Percentiles rank a stretch among this genome's conserved stretches.
Conservation (phyloP, 2,113 vertebrate genomes). For the Thinocorus orbignyianus region DNA sequence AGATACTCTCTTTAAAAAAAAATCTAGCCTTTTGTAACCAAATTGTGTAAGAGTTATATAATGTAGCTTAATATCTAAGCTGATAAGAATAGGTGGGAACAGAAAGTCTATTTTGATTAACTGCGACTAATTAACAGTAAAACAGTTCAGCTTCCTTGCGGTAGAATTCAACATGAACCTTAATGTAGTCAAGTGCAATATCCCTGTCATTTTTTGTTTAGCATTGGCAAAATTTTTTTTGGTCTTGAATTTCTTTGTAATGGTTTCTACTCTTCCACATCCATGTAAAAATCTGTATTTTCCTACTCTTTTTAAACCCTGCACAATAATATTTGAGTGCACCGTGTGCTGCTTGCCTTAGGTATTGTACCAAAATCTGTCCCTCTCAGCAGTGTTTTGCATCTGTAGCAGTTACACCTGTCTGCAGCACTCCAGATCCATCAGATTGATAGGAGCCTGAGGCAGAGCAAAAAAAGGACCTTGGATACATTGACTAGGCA, state of each 20-base stretch:
- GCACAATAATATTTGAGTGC: background rate
- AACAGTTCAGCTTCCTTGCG: background rate
- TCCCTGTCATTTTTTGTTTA: background rate
- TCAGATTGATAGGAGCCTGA: slow-evolving; percentile 1
- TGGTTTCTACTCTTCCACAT: background rate
- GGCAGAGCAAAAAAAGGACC: slow-evolving; percentile 38
- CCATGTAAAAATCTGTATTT: background rate
- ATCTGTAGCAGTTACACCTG: slow-evolving; percentile 26
- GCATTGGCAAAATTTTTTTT: background rate
- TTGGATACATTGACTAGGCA: background rate
- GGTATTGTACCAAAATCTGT: background rate
- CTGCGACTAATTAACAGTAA: background rate
- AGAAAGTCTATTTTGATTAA: background rate
- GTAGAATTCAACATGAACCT: background rate
- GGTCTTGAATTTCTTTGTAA: background rate
- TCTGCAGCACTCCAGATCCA: slow-evolving; percentile 3
- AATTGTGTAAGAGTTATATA: background rate
- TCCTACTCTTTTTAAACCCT: background rate
- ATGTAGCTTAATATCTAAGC: background rate
- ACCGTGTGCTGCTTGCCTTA: background rate
- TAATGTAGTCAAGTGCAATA: background rate
- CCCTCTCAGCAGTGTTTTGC: slow-evolving; percentile 10
- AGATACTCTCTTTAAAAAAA: background rate
- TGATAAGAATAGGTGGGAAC: background rate
- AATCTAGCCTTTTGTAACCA: background rate